Evolutionary conservation across 2,113 vertebrate genomes (phyloP).

Genomic region (Melanostigma gelatinosum): DNA sequence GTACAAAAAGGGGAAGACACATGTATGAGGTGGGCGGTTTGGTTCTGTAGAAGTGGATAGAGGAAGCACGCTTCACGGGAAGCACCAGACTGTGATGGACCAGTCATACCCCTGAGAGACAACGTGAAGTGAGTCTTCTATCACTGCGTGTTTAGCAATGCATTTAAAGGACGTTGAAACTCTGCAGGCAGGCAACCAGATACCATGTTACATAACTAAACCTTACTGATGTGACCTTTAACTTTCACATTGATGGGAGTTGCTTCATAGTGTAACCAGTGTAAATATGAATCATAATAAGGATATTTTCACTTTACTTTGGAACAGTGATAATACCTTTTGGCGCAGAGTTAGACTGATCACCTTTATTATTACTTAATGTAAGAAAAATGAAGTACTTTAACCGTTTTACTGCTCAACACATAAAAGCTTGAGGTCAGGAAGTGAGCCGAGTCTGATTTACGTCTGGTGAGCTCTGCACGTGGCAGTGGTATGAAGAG

Average conservation of each 20-base stretch:
- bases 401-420: not conserved
- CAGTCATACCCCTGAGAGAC: not conserved
- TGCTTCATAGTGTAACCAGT: not conserved
- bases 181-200: not conserved
- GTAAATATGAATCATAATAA: too few species aligned
- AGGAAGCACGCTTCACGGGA: conserved; percentile 35
- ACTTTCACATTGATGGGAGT: not conserved
- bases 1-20: conserved; percentile 50
- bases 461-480: not conserved
- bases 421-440: accelerated
- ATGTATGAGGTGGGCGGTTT: conserved; percentile 46
- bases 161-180: not conserved
- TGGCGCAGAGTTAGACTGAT: not conserved
- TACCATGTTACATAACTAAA: accelerated
- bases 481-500: not conserved
- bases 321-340: not conserved
- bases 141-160: not conserved
- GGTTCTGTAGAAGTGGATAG: conserved; percentile 10
- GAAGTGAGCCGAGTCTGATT: not conserved
- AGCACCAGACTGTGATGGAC: not conserved
- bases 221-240: not conserved
- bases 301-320: not conserved
- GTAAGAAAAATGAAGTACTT: not conserved
- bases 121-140: not conserved
- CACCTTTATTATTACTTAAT: not conserved